A percentile compares a stretch with the other conserved stretches of the same genome.
Evolutionary conservation across 2,113 vertebrate species (phyloP).

Genomic region (Pimephales promelas): DNA sequence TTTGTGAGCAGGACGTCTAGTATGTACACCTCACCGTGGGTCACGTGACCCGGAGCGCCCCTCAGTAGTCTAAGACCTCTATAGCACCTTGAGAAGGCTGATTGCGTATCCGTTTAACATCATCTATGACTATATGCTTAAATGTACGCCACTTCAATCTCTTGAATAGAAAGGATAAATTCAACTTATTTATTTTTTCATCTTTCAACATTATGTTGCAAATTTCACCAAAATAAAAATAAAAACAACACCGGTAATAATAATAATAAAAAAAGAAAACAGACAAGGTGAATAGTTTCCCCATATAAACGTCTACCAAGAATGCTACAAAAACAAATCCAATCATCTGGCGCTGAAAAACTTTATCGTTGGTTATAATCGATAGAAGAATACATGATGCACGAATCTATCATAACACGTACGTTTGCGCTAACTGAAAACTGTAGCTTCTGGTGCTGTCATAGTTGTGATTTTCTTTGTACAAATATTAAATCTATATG

Average conservation of each 20-base stretch:
- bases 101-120: conserved; percentile 41
- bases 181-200: conserved; percentile 51
- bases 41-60: conserved; percentile 45
- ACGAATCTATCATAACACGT: conserved; percentile 64
- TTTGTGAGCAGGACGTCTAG: conserved; percentile 58
- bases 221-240: conserved; percentile 57
- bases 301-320: conserved; percentile 68
- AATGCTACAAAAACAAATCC: conserved; percentile 62
- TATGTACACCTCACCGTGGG: conserved; percentile 65
- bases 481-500: conserved; percentile 74
- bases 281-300: conserved; percentile 61
- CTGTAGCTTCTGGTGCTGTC: conserved; percentile 61
- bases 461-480: conserved; percentile 59
- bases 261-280: conserved; percentile 65
- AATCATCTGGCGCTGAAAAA: conserved; percentile 57
- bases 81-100: conserved; percentile 79
- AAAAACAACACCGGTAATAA: conserved; percentile 60
- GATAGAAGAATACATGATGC: conserved; percentile 46
- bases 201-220: conserved; percentile 44
- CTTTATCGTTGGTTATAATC: conserved; percentile 57
- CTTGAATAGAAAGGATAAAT: conserved; percentile 53
- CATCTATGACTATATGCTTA: conserved; percentile 22
- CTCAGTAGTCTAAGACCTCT: conserved; percentile 73
- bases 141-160: conserved; percentile 20
- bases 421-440: conserved; percentile 64